Evolutionary conservation across 2,888 invertebrate genomes (phyloP).

Genomic region (Pinctada fucata): DNA sequence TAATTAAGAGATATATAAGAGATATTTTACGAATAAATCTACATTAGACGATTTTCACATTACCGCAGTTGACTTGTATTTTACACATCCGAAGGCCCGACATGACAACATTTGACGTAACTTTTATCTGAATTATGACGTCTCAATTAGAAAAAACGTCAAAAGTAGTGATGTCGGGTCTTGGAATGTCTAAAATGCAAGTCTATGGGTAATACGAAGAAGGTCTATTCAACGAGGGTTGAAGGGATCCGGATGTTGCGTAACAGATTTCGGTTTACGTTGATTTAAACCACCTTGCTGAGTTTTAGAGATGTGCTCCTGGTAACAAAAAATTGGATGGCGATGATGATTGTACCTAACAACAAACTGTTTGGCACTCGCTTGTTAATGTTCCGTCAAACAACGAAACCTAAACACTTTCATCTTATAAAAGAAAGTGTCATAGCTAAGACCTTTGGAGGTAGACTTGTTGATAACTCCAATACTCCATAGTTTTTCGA

Average conservation of each 20-base stretch:
- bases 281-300: neutral
- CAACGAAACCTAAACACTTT: neutral
- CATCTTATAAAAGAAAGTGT: neutral
- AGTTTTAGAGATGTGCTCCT: slow-evolving; percentile 1
- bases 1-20: neutral
- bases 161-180: too few relatives aligned
- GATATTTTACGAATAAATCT: neutral
- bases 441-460: neutral
- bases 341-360: neutral
- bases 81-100: too few relatives aligned
- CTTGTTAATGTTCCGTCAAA: neutral
- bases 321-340: neutral
- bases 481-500: neutral
- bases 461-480: neutral
- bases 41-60: neutral
- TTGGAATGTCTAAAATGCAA: too few relatives aligned
- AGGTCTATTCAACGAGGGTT: neutral
- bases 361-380: neutral
- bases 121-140: too few relatives aligned
- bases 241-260: neutral
- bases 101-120: too few relatives aligned
- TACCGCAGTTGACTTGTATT: too few relatives aligned
- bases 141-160: too few relatives aligned
- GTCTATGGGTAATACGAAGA: too few relatives aligned
- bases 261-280: slow-evolving; percentile 1